Percentiles rank a stretch among this genome's conserved stretches.
Evolutionary conservation across 1,140 invertebrate genomes (phyloP).

Genomic region (Chionoecetes opilio): DNA sequence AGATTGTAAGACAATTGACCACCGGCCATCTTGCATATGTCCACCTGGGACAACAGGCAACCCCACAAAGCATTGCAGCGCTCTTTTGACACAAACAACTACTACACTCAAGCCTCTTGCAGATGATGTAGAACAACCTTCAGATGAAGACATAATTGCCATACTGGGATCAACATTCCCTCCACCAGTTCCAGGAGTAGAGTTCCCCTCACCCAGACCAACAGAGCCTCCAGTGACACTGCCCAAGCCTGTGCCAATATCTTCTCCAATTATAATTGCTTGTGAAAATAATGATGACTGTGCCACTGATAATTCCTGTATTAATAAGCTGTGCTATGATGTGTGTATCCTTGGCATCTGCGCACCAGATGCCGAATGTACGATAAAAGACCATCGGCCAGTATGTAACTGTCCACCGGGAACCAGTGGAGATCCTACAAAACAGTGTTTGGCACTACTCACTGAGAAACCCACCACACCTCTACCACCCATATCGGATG

Average conservation of each 20-base stretch:
- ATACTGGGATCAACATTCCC: background rate
- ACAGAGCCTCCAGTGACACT: background rate
- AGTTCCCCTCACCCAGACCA: conserved; percentile 25
- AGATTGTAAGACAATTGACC: conserved; percentile 81
- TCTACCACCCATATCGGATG: conserved; percentile 94
- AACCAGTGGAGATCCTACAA: conserved; percentile 80
- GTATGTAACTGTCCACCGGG: conserved; percentile 81
- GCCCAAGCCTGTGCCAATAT: conserved; percentile 87
- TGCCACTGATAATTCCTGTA: conserved; percentile 90
- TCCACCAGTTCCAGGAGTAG: conserved; percentile 13
- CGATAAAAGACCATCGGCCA: conserved; percentile 77
- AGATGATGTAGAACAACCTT: background rate
- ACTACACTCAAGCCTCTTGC: conserved; percentile 1
- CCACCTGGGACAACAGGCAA: conserved; percentile 82
- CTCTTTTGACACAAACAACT: background rate
- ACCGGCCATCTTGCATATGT: conserved; percentile 82
- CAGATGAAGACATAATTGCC: conserved; percentile 29
- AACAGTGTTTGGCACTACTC: conserved; percentile 53
- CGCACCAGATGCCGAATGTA: conserved; percentile 81
- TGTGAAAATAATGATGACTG: conserved; percentile 90
- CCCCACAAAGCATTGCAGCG: conserved; percentile 84
- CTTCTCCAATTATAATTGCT: conserved; percentile 87
- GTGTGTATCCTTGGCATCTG: conserved; percentile 82
- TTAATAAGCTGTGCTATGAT: conserved; percentile 90
- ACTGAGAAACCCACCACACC: conserved; percentile 46